Conservation (phyloP, 2,888 invertebrate genomes). For the Polydrusus tereticollis region DNA sequence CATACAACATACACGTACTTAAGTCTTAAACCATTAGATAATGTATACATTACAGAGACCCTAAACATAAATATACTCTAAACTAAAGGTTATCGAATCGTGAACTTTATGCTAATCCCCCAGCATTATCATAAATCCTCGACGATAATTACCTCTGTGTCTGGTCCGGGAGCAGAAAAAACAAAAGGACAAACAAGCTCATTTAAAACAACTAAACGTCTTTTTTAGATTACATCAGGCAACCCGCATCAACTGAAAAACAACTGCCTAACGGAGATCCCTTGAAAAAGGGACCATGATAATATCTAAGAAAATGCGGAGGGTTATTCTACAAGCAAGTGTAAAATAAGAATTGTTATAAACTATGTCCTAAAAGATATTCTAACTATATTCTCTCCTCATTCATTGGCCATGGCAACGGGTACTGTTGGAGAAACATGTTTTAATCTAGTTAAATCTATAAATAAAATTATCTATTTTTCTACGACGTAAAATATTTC, state of each 20-base stretch:
- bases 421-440: too few relatives aligned
- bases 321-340: slow-evolving; percentile 19
- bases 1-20: too few relatives aligned
- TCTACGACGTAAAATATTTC: too few relatives aligned
- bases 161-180: slow-evolving; percentile 22
- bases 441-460: too few relatives aligned
- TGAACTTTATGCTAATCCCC: slow-evolving; percentile 8
- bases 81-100: slow-evolving; percentile 8
- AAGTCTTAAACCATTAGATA: too few relatives aligned
- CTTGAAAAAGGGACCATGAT: slow-evolving; percentile 18
- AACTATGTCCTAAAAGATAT: too few relatives aligned
- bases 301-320: slow-evolving; percentile 19
- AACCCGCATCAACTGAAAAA: slow-evolving; percentile 40
- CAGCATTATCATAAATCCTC: slow-evolving; percentile 8
- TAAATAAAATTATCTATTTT: too few relatives aligned
- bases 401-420: too few relatives aligned
- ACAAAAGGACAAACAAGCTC: slow-evolving; percentile 31
- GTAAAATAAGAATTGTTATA: neutral
- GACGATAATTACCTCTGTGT: slow-evolving; percentile 7
- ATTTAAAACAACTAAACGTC: slow-evolving; percentile 37
- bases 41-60: too few relatives aligned
- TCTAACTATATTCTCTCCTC: too few relatives aligned
- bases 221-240: slow-evolving; percentile 37
- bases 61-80: neutral
- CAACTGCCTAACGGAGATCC: slow-evolving; percentile 36